phyloP scores from a whole-genome alignment of 2,797 vertebrate species.

The Tangara arthus region DNA sequence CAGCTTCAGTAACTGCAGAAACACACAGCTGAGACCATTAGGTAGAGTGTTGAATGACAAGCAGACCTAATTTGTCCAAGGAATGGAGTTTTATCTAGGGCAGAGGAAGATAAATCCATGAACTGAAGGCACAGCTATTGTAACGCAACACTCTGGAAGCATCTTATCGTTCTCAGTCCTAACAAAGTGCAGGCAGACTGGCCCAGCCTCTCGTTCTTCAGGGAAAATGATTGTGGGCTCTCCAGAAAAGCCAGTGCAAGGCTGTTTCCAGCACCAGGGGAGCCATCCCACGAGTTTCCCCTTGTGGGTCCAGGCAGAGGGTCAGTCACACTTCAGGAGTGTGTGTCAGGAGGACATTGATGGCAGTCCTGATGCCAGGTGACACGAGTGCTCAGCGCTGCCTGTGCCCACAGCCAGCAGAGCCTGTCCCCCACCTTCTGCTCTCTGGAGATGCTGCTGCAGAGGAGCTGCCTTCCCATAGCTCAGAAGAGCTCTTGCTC shows the following conservation, averaged over 20 bases:
- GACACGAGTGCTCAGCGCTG: fast-evolving
- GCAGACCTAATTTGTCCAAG: slow-evolving; percentile 65
- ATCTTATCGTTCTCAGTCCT: slow-evolving; percentile 24
- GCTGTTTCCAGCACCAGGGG: background rate
- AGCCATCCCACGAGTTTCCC: background rate
- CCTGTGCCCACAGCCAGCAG: background rate
- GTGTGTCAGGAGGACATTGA: background rate
- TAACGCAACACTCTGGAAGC: background rate
- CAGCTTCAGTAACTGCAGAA: slow-evolving; percentile 39
- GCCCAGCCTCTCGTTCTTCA: background rate
- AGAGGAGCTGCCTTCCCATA: background rate
- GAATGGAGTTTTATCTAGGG: slow-evolving; percentile 62
- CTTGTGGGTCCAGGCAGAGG: background rate
- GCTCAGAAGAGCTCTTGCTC: background rate
- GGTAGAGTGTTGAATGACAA: slow-evolving; percentile 67
- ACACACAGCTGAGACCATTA: slow-evolving; percentile 54
- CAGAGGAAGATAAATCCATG: slow-evolving; percentile 45
- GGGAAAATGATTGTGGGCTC: background rate
- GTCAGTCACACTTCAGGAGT: background rate
- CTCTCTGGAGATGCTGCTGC: background rate
- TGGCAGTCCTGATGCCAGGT: fast-evolving
- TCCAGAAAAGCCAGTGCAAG: background rate
- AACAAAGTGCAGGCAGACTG: slow-evolving; percentile 12
- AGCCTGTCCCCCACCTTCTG: background rate
- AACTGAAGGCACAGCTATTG: slow-evolving; percentile 8